Evolutionary conservation across 2,888 invertebrate species (phyloP), one percentile per base, ranked within the genome.

Genomic region (Diplazon laetatorius): DNA sequence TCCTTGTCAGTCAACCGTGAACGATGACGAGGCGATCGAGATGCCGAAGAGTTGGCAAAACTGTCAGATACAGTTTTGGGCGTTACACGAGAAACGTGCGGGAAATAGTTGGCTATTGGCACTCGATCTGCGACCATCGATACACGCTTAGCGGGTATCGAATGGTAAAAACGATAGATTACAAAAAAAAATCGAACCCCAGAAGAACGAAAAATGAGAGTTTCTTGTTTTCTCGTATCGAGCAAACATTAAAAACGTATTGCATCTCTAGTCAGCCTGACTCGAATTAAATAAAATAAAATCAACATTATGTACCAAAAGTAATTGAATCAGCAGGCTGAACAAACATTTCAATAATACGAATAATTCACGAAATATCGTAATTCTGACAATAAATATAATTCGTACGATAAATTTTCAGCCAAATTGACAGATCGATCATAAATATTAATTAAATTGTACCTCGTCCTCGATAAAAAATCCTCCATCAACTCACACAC

Each of bases 51-150:
- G 50, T 65, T 72, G 50, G 76, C 52, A 62, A 44, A 72, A 62
- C 66, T 72, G 76, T 76, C 76, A 62, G 52, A 60, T 72, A 72
- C 71, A 76, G 71, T 68, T 76, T 30, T 59, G 46, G 22, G 59
- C 37, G 55, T 18, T 69, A 69, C 68, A 39, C 30, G 42, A 10
- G 35, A 46, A 59, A 72, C 37, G 14, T 37, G 25, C 57, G 46
- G 37, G 42, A 50, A 16, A 14, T 4, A 48, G 42, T 22, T 63
- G 48, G 14, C 30, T 60, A 68, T 63, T 37, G 70, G 50, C 30
- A 37, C 46, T 63, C 44, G 52, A 37, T 14, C 44, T 62, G 9
- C 44, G 35, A 10, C n/a, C 16, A 18, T 6, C n/a, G 5, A n/a
- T 12, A 48, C 42, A n/a, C 52, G 35, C 16, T 48, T 16, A 30